These are phyloP conservation scores for Desoria tigrina DNA, from an alignment of 2,888 invertebrate genomes.

Conservation along the genomic window DNA sequence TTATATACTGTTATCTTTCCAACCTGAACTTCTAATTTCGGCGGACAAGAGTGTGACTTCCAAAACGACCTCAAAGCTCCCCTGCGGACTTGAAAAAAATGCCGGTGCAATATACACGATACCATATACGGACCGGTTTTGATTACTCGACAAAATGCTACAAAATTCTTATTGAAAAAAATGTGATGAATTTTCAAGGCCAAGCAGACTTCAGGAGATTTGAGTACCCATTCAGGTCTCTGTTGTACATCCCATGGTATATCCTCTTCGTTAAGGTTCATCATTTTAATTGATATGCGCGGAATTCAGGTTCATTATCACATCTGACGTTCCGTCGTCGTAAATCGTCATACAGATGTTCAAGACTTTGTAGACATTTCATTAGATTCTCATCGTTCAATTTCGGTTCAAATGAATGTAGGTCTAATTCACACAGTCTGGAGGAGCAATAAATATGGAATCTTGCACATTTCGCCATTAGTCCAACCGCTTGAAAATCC, in stretches of 20 bases:
- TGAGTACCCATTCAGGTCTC: conserved; percentile 72
- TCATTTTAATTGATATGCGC: conserved; percentile 89
- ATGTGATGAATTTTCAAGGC: conserved; percentile 81
- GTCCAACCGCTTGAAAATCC: too few relatives aligned
- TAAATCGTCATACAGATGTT: conserved; percentile 93
- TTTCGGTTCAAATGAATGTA: conserved; percentile 87
- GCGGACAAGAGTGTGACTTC: not conserved
- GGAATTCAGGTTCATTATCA: conserved; percentile 88
- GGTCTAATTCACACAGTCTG: conserved; percentile 79
- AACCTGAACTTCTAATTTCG: not conserved
- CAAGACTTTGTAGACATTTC: conserved; percentile 93
- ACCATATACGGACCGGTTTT: conserved; percentile 76
- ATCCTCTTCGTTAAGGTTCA: conserved; percentile 88
- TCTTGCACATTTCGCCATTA: conserved; percentile 88
- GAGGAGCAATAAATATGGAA: too few relatives aligned
- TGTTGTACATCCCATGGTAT: conserved; percentile 65
- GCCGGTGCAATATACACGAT: conserved; percentile 85
- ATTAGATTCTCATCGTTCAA: conserved; percentile 96
- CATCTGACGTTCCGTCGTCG: conserved; percentile 67
- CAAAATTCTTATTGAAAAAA: conserved; percentile 86
- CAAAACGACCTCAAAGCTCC: conserved; percentile 75
- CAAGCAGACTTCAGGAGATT: conserved; percentile 73
- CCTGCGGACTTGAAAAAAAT: conserved; percentile 84
- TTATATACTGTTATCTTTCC: too few relatives aligned
- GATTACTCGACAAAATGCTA: conserved; percentile 84